Evolutionary conservation across 2,113 vertebrate species (phyloP).

Genomic region (Aviceda subcristata): DNA sequence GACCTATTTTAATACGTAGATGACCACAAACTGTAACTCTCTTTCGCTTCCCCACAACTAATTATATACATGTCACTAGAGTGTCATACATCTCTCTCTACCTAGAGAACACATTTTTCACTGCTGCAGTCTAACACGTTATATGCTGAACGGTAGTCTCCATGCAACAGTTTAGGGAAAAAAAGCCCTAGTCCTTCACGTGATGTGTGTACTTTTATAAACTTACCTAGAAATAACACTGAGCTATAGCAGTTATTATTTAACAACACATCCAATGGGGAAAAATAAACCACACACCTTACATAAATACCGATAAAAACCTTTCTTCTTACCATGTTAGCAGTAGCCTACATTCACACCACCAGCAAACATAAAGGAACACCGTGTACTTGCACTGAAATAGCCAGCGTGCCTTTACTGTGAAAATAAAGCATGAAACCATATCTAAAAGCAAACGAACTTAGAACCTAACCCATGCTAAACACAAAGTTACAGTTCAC

Average conservation of each 20-base stretch:
- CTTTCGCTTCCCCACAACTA: background rate
- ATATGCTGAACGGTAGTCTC: background rate
- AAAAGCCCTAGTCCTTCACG: background rate
- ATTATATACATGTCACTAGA: background rate
- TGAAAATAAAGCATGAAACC: background rate
- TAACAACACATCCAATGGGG: background rate
- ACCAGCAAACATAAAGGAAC: conserved; percentile 2
- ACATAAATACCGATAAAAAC: conserved; percentile 2
- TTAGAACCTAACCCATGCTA: background rate
- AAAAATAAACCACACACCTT: conserved; percentile 31
- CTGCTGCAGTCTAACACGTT: background rate
- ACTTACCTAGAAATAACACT: background rate
- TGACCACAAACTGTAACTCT: background rate
- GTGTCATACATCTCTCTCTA: background rate
- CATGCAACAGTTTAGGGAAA: background rate
- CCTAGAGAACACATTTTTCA: background rate
- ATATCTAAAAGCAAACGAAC: background rate
- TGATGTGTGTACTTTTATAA: background rate
- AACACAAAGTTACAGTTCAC: background rate
- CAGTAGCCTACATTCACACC: background rate
- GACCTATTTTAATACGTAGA: background rate
- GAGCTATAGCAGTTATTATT: background rate
- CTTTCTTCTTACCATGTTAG: background rate
- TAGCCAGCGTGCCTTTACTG: background rate
- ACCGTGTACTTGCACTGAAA: background rate